phyloP scores from a whole-genome alignment of 2,888 invertebrate species.

The Myopa tessellatipennis region DNA sequence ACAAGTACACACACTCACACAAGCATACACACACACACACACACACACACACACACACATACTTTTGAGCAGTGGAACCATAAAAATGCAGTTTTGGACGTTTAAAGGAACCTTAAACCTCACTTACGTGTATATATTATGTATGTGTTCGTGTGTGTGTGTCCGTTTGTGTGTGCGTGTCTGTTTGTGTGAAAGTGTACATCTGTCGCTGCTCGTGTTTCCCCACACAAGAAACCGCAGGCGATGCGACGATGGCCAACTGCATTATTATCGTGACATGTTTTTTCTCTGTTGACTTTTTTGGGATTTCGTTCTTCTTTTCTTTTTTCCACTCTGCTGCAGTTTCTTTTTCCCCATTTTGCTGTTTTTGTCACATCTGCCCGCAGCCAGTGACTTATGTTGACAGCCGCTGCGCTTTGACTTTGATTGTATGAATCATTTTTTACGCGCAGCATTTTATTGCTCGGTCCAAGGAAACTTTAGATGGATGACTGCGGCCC shows the following conservation, averaged over 20 bases:
- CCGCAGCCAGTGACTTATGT: conserved; percentile 52
- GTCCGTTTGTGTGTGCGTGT: conserved; percentile 46
- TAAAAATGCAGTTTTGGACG: conserved; percentile 29
- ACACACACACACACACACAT: conserved; percentile 23
- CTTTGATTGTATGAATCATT: conserved; percentile 58
- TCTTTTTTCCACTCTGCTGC: neutral
- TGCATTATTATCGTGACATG: conserved; percentile 10
- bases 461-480: neutral
- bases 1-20: conserved; percentile 23
- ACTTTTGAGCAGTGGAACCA: neutral
- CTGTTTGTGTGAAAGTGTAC: conserved; percentile 55
- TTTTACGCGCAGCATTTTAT: conserved; percentile 18
- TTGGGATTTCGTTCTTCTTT: neutral
- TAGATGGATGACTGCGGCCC: neutral
- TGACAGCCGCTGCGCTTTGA: conserved; percentile 56
- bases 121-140: conserved; percentile 34
- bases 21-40: conserved; percentile 29
- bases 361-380: conserved; percentile 1
- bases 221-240: conserved; percentile 8
- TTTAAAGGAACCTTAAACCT: conserved; percentile 12
- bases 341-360: neutral
- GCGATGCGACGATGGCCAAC: conserved; percentile 11
- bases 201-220: neutral
- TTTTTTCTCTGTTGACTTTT: neutral
- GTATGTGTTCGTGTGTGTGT: conserved; percentile 21